phyloP scores from a whole-genome alignment of 2,888 invertebrate genomes.

The Cryptocephalus primarius region DNA sequence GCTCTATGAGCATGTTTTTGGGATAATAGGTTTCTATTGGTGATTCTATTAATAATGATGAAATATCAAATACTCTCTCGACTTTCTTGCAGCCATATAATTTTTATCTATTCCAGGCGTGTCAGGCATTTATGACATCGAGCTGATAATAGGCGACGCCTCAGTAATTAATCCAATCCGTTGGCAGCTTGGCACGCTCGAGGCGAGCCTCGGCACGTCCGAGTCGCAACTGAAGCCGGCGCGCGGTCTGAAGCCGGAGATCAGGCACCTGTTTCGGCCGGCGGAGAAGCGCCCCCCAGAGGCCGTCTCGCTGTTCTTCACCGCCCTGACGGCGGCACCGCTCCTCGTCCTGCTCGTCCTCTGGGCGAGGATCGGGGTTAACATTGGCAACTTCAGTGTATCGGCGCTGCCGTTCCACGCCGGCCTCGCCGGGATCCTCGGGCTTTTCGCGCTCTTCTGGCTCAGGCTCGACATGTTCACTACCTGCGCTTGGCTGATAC shows the following conservation, averaged over 20 bases:
- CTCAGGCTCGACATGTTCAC: constrained; percentile 90
- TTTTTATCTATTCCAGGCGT: too few species aligned
- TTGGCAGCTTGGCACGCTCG: constrained; percentile 74
- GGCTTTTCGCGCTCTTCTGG: constrained; percentile 87
- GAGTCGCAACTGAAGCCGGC: constrained; percentile 13
- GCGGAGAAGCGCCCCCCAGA: constrained; percentile 87
- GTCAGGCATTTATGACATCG: constrained; percentile 71
- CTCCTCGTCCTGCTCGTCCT: constrained; percentile 69
- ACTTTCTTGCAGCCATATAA: too few species aligned
- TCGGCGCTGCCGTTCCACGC: constrained; percentile 81
- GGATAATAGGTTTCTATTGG: too few species aligned
- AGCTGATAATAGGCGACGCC: constrained; percentile 83
- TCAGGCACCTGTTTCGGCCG: constrained; percentile 76
- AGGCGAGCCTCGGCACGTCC: constrained; percentile 50
- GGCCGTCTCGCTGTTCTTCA: constrained; percentile 83
- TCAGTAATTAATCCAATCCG: constrained; percentile 80
- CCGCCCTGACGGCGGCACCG: constrained; percentile 69
- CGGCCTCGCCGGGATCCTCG: constrained; percentile 79
- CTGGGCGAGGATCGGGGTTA: constrained; percentile 82
- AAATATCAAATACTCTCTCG: too few species aligned
- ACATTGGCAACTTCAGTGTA: constrained; percentile 71
- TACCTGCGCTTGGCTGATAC: constrained; percentile 79
- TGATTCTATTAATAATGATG: too few species aligned
- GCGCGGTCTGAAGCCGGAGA: constrained; percentile 48
- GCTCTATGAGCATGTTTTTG: too few species aligned